Evolutionary conservation across 2,888 invertebrate species (phyloP).

Genomic region (Synanthedon andrenaeformis): DNA sequence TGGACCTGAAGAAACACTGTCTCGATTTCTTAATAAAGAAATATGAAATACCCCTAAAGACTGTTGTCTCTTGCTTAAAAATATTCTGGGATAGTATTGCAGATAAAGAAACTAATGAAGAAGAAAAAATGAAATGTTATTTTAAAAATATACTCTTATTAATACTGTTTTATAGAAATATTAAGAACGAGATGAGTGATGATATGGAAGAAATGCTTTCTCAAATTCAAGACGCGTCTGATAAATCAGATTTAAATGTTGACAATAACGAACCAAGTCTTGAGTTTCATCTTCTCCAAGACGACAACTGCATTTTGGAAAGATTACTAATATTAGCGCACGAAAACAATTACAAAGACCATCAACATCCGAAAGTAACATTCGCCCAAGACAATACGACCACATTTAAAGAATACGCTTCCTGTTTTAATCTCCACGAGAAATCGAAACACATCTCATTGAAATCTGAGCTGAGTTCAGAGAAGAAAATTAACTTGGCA

Average conservation of each 20-base stretch:
- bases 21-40: constrained; percentile 77
- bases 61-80: constrained; percentile 62
- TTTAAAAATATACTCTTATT: constrained; percentile 41
- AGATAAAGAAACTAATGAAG: constrained; percentile 22
- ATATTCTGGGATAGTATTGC: constrained; percentile 55
- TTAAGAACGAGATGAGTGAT: constrained; percentile 35
- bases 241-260: too few species aligned
- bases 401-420: constrained; percentile 66
- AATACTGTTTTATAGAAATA: constrained; percentile 43
- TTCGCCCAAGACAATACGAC: constrained; percentile 65
- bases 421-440: constrained; percentile 62
- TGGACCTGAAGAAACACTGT: constrained; percentile 78
- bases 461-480: constrained; percentile 34
- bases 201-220: constrained; percentile 35
- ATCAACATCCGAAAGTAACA: constrained; percentile 62
- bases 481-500: constrained; percentile 38
- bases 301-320: constrained; percentile 74
- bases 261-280: constrained; percentile 4
- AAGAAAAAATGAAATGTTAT: constrained; percentile 33
- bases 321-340: constrained; percentile 72
- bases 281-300: constrained; percentile 54
- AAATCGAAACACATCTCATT: constrained; percentile 30
- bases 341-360: constrained; percentile 49
- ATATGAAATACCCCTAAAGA: constrained; percentile 73
- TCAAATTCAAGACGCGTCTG: constrained; percentile 27